Base-by-base conservation (phyloP, 2,888 invertebrate genomes). In the Tetragonisca angustula region DNA sequence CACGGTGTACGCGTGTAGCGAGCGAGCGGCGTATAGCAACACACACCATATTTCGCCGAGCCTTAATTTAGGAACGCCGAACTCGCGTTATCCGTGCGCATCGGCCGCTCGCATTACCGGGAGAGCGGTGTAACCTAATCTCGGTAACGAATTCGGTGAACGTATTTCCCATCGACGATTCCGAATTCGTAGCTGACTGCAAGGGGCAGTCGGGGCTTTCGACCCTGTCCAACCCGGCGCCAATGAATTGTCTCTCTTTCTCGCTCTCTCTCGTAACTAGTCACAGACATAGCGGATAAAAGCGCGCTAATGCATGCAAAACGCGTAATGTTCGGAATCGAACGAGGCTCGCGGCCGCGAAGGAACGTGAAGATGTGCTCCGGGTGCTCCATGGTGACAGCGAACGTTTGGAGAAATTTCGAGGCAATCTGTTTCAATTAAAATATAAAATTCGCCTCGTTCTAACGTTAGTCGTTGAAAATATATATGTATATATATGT, bases 41-140 rank as follows among this genome's bases (percentile, higher is more conserved):
- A 75, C 79, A 84, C 87, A 79, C 80, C 85, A 88, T 88, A 89
- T 90, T 89, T 90, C 83, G 81, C 77, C 80, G 68, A 81, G 81
- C 88, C 90, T 88, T 89, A 90, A 84, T 88, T 88, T 87, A 90
- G 87, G 75, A 86, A 68, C 80, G 76, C 69, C 81, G 80, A 83
- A 69, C 79, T 49, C 79, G 87, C 85, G 87, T 83, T 83, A 78
- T 74, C 81, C 71, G 65, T 61, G 71, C 67, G 73, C 75, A 64
- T 67, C 71, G 59, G 59, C 49, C 70, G 68, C 80, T 83, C 79
- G 85, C 85, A 86, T 87, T 77, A 87, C 82, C 70, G 71, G 68
- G 54, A 54, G 61, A 54, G 61, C 76, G 80, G 56, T 78, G 79
- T 81, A 83, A 89, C 84, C 81, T 85, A 89, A 89, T 88, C 87